Evolutionary conservation across 2,888 invertebrate genomes (phyloP), one percentile per base, ranked within the genome.

Genomic region (Caenorhabditis japonica): DNA sequence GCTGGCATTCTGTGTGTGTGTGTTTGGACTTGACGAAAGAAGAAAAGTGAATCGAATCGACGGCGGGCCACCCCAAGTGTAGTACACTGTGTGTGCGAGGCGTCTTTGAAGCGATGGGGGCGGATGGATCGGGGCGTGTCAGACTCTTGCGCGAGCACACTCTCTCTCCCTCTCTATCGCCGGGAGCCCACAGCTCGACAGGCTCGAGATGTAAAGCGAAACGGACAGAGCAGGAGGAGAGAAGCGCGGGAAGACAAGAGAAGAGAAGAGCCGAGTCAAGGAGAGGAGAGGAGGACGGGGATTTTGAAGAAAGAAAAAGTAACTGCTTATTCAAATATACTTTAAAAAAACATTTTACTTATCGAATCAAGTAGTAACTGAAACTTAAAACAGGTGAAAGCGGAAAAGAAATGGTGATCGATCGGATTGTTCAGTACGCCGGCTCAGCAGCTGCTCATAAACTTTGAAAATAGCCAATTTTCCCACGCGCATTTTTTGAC

Each of bases 121-220:
- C 66, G 66, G 66, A 56, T 47, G 47, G 34, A 41, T 25, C 27
- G 52, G 52, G 47, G 23, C 46, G 56, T 17, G 25, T 34, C 36
- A 39, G 23, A 41, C 60, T 60, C 69, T 17, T n/a, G 23, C 21
- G 8, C 12, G n/a, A 38, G 15, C 60, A 60, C 46, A 23, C 44
- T 68, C 36, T 46, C 38, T 53, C 44, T n/a, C n/a, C n/a, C n/a
- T n/a, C 41, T n/a, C 30, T 33, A 39, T 21, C 43, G 21, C 51
- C 46, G 51, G 47, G 39, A 55, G 53, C 47, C 38, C 39, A 62
- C 47, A 60, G 51, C 38, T 39, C 34, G 25, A 49, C 19, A 25
- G 8, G 33, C 52, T 51, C 43, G 53, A 47, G 60, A 70, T 70
- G 70, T 70, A 70, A 70, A 70, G 70, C 70, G 47, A 4, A 7